Conservation (phyloP, 2,797 vertebrate species). For the Sternotherus odoratus region DNA sequence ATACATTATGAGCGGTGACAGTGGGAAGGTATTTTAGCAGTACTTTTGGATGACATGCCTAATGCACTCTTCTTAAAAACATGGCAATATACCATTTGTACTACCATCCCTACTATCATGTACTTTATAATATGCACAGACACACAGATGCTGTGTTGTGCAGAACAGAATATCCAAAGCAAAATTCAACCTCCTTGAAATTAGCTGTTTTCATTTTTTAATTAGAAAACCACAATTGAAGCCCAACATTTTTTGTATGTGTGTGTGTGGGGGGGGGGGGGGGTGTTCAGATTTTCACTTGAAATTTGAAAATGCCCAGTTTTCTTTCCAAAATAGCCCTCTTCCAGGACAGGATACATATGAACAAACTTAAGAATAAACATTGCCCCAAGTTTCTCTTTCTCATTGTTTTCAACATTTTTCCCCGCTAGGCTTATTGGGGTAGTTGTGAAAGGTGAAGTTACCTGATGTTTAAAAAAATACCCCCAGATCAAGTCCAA, state of each 20-base stretch:
- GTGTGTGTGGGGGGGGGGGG: too few relatives aligned
- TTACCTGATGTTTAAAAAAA: background rate
- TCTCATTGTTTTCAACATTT: background rate
- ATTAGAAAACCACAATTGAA: background rate
- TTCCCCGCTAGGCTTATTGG: background rate
- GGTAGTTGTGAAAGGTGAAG: background rate
- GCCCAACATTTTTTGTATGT: too few relatives aligned
- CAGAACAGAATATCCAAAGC: background rate
- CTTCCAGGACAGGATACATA: background rate
- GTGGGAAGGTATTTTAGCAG: background rate
- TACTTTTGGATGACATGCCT: background rate
- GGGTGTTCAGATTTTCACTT: background rate
- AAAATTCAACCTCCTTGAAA: background rate
- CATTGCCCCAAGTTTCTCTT: too few relatives aligned
- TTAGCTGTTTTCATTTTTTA: background rate
- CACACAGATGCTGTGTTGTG: background rate
- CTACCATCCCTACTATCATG: background rate
- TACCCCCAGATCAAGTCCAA: background rate
- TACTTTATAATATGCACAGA: background rate
- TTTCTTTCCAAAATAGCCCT: background rate
- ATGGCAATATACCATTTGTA: background rate
- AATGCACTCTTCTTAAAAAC: background rate
- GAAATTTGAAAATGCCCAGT: background rate
- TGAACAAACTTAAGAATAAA: background rate
- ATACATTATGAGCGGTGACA: background rate